Evolutionary conservation across 2,797 vertebrate species (phyloP).

Genomic region (Xerus rutilus): DNA sequence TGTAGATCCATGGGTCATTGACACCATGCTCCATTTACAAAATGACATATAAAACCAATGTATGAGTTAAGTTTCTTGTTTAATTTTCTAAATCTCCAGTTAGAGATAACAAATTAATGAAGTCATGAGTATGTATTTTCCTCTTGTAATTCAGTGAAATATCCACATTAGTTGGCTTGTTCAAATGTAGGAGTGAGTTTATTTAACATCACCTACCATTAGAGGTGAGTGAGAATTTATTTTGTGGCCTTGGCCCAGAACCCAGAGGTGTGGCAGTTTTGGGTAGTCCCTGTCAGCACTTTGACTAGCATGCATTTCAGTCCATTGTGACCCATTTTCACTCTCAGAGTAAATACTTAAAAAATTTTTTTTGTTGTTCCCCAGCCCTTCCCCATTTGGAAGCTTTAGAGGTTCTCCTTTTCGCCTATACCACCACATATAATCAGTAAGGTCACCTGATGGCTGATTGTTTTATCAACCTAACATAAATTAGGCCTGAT

Average conservation of each 20-base stretch:
- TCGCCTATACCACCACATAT: neutral
- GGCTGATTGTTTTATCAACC: neutral
- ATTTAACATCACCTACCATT: no score
- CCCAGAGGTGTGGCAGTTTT: neutral
- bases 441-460: neutral
- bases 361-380: neutral
- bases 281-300: neutral
- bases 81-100: slow-evolving; percentile 38
- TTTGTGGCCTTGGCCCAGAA: neutral
- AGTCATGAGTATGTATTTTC: neutral
- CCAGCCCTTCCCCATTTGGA: neutral
- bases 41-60: slow-evolving; percentile 4
- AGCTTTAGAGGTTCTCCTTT: neutral
- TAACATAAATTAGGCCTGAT: neutral
- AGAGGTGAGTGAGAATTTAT: neutral
- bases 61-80: neutral
- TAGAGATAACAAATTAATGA: neutral
- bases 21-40: neutral
- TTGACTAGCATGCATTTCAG: no score
- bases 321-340: neutral
- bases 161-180: neutral
- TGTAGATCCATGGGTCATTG: neutral
- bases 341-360: neutral
- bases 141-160: neutral
- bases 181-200: neutral